Evolutionary conservation across 2,888 invertebrate species (phyloP).

Genomic region (Blomia tropicalis): DNA sequence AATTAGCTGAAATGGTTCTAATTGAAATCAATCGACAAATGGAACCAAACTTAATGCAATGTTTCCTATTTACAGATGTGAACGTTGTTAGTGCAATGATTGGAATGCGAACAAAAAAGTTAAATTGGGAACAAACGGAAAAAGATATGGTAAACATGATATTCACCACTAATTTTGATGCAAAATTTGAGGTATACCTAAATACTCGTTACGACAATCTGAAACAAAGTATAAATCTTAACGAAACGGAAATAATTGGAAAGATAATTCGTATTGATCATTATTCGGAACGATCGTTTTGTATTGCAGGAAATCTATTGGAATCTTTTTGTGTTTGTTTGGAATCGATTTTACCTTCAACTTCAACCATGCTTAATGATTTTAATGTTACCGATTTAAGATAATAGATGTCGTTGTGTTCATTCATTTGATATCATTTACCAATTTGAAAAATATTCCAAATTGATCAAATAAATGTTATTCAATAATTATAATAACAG

Average conservation of each 20-base stretch:
- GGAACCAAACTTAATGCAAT: background rate
- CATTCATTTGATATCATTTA: no score
- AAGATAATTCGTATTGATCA: constrained; percentile 4
- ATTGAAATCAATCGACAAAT: background rate
- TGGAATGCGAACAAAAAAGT: background rate
- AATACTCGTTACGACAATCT: background rate
- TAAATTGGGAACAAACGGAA: background rate
- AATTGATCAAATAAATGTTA: no score
- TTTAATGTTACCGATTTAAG: no score
- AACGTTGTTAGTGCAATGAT: background rate
- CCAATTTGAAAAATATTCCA: no score
- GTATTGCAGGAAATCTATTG: background rate
- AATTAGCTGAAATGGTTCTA: background rate
- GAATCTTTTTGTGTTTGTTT: background rate
- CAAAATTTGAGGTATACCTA: background rate
- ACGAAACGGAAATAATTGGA: background rate
- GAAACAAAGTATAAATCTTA: background rate
- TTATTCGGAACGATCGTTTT: background rate
- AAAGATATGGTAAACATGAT: background rate
- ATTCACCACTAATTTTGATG: background rate
- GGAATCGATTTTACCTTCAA: no score
- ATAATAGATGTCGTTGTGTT: no score
- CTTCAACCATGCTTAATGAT: no score
- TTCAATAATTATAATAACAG: no score
- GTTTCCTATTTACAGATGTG: background rate